These are phyloP conservation scores for Morpho helenor DNA, from an alignment of 2,888 invertebrate genomes.

Conservation along the genomic window DNA sequence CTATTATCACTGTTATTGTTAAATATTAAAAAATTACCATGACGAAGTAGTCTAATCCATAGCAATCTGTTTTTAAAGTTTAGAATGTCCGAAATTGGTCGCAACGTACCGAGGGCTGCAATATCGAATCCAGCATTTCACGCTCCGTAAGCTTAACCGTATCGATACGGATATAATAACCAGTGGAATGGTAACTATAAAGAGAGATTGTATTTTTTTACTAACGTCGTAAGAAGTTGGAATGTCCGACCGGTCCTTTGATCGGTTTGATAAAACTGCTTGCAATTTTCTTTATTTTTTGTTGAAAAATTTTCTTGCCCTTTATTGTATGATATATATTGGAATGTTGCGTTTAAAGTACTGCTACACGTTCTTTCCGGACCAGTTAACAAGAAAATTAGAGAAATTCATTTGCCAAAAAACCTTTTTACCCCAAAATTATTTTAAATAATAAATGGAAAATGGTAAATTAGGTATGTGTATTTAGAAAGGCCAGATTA, in stretches of 20 bases:
- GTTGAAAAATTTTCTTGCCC: conserved; percentile 51
- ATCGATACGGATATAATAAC: conserved; percentile 77
- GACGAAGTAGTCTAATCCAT: conserved; percentile 28
- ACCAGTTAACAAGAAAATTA: conserved; percentile 15
- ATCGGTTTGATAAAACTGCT: conserved; percentile 75
- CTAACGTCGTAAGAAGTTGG: conserved; percentile 77
- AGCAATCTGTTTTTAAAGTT: conserved; percentile 32
- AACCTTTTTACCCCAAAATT: neutral
- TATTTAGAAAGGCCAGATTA: conserved; percentile 5
- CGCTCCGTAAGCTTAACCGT: conserved; percentile 71
- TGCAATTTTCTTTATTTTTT: conserved; percentile 60
- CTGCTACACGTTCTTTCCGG: conserved; percentile 19
- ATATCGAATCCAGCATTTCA: conserved; percentile 71
- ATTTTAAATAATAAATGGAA: conserved; percentile 2
- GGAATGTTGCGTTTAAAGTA: conserved; percentile 32
- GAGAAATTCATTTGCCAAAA: conserved; percentile 15
- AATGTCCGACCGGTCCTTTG: conserved; percentile 76
- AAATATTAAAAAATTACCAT: conserved; percentile 21
- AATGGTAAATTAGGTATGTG: neutral
- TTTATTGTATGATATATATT: conserved; percentile 53
- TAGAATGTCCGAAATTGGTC: conserved; percentile 50
- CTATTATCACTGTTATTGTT: conserved; percentile 9
- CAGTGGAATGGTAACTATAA: conserved; percentile 78
- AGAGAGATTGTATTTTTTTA: conserved; percentile 77
- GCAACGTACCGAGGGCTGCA: conserved; percentile 53